phyloP scores from a whole-genome alignment of 2,113 vertebrate genomes.

The Seriola quinqueradiata region DNA sequence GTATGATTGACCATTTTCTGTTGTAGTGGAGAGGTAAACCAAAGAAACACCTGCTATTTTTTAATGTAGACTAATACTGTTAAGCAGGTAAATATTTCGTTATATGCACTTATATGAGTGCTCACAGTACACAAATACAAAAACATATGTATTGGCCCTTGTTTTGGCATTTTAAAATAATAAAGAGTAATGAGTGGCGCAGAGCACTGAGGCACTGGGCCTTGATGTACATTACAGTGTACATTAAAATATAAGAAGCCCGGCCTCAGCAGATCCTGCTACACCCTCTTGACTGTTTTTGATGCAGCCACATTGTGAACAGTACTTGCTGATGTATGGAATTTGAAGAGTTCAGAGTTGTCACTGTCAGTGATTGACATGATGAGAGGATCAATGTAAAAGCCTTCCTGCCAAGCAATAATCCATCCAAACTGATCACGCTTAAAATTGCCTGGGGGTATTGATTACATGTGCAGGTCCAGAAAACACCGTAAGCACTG shows the following conservation, averaged over 20 bases:
- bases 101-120: not conserved
- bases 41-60: not conserved
- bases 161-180: not conserved
- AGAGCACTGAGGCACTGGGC: not conserved
- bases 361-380: conserved; percentile 81
- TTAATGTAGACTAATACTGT: not conserved
- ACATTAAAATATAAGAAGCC: conserved; percentile 43
- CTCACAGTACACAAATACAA: too few species aligned
- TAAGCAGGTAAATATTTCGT: not conserved
- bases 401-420: conserved; percentile 80
- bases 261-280: conserved; percentile 56
- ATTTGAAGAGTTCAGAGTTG: conserved; percentile 77
- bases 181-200: conserved; percentile 13
- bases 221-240: conserved; percentile 33
- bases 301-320: conserved; percentile 48
- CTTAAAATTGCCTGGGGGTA: conserved; percentile 80
- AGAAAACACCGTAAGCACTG: conserved; percentile 76
- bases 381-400: conserved; percentile 81
- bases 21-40: not conserved
- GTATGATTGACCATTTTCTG: not conserved
- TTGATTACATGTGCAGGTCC: conserved; percentile 78
- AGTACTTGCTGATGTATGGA: conserved; percentile 74
- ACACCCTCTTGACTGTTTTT: conserved; percentile 48
- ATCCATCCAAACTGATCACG: conserved; percentile 83
- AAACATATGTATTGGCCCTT: not conserved